phyloP scores from a whole-genome alignment of 2,797 vertebrate genomes.

The Gouania willdenowi region DNA sequence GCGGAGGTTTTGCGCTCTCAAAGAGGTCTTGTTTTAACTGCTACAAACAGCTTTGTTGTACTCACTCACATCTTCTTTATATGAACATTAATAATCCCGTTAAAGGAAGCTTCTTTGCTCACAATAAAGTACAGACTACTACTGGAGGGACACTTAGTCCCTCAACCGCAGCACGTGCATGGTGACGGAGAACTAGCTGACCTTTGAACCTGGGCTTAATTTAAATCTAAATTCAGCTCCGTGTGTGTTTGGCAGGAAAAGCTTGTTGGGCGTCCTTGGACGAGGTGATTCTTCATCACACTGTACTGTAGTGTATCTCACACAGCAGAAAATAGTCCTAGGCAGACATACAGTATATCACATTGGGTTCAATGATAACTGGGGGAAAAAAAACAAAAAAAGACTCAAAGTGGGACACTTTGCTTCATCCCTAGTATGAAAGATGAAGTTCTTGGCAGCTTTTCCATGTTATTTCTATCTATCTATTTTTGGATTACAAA shows the following conservation, averaged over 20 bases:
- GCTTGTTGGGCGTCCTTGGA: constrained; percentile 34
- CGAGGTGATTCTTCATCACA: constrained; percentile 35
- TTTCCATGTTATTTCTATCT: constrained; percentile 25
- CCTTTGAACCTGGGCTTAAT: constrained; percentile 42
- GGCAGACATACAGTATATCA: constrained; percentile 23
- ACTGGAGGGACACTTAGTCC: too few species aligned
- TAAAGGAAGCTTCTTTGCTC: too few species aligned
- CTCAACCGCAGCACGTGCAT: not conserved
- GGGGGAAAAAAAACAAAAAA: not conserved
- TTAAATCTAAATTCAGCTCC: constrained; percentile 41
- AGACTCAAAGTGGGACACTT: constrained; percentile 8
- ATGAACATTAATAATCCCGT: too few species aligned
- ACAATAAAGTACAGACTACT: too few species aligned
- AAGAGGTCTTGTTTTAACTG: too few species aligned
- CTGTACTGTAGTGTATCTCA: constrained; percentile 49
- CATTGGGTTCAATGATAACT: constrained; percentile 15
- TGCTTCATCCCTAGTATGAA: constrained; percentile 20
- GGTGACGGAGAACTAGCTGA: constrained; percentile 21
- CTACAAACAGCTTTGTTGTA: too few species aligned
- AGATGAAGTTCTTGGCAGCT: constrained; percentile 25
- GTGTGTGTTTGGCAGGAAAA: constrained; percentile 5
- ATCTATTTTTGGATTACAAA: constrained; percentile 13
- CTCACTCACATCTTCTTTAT: too few species aligned
- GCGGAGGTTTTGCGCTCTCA: too few species aligned
- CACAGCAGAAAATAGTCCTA: constrained; percentile 40